Conservation (phyloP, 2,888 invertebrate genomes). For the Leucoma salicis region DNA sequence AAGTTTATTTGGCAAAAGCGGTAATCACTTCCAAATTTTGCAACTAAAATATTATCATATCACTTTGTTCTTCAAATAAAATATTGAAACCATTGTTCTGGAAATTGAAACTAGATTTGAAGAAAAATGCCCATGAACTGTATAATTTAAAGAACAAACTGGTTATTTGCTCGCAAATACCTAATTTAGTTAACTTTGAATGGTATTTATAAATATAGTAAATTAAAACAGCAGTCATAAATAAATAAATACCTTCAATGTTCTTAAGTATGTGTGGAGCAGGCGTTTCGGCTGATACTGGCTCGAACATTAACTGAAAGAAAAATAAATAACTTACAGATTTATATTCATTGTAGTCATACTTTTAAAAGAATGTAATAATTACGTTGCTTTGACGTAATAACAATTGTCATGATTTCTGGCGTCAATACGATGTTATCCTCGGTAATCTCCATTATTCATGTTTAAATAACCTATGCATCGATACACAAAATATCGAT, state of each 20-base stretch:
- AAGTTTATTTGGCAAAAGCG: conserved; percentile 15
- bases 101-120: background rate
- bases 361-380: background rate
- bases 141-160: conserved; percentile 28
- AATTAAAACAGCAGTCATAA: background rate
- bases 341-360: background rate
- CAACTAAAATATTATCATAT: conserved; percentile 12
- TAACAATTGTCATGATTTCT: conserved; percentile 2
- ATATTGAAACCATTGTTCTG: background rate
- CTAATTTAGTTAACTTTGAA: too few species aligned
- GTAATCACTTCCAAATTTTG: conserved; percentile 17
- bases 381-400: conserved; percentile 9
- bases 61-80: conserved; percentile 28
- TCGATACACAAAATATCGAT: too few species aligned
- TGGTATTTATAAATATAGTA: too few species aligned
- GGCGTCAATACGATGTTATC: conserved; percentile 7
- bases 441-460: conserved; percentile 12
- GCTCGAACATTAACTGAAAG: conserved; percentile 70
- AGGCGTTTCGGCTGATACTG: conserved; percentile 47
- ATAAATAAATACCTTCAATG: conserved; percentile 47
- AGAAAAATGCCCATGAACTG: background rate
- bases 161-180: background rate
- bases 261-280: conserved; percentile 35
- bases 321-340: conserved; percentile 21
- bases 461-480: conserved; percentile 4